Evolutionary conservation across 2,113 vertebrate genomes (phyloP), one percentile per base, ranked within the genome.

Genomic region (Sapayoa aenigma): DNA sequence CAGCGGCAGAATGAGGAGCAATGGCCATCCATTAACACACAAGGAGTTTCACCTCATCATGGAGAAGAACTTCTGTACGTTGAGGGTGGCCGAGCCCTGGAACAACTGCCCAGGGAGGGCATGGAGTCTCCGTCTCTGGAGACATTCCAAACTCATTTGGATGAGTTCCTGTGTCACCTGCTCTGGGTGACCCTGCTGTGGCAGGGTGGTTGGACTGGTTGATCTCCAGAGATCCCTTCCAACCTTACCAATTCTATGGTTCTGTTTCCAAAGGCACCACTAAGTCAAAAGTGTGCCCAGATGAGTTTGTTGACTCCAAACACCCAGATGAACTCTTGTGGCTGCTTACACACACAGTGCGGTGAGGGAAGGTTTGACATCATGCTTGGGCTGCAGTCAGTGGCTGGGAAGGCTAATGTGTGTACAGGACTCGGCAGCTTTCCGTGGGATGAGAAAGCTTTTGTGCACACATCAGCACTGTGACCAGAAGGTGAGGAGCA

Each of bases 321-420:
- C 41, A 20, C 11, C 6, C 44, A 47, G 30, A 17, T 49, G 33
- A 27, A 46, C 3, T 65, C 59, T 39, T 60, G 33, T 52, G n/a
- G 42, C 62, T 72, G 8, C 28, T 75, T 37, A 25, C 25, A 25
- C 2, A 1, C 1, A 0, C 16, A 22, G 1, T 2, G 30, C 12
- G 35, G 33, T 15, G 47, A 23, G 47, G 50, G 47, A 55, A 63
- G 60, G 39, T 9, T 56, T 31, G 41, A 11, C 41, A 5, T 42
- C 2, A 1, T 11, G 24, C 9, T 35, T 24, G 39, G 50, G 1
- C 14, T 66, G 35, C 18, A n/a, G 22, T 47, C 21, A 7, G n/a
- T 13, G 56, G n/a, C 19, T 7, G 3, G 30, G 24, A 59, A 52
- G n/a, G 42, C 37, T 41, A 18, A n/a, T 6, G 17, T 0, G 0